Percentiles rank a stretch among this genome's conserved stretches.
These are phyloP conservation scores for Murina feae DNA, from an alignment of 2,113 vertebrate species.

Conservation along the genomic window DNA sequence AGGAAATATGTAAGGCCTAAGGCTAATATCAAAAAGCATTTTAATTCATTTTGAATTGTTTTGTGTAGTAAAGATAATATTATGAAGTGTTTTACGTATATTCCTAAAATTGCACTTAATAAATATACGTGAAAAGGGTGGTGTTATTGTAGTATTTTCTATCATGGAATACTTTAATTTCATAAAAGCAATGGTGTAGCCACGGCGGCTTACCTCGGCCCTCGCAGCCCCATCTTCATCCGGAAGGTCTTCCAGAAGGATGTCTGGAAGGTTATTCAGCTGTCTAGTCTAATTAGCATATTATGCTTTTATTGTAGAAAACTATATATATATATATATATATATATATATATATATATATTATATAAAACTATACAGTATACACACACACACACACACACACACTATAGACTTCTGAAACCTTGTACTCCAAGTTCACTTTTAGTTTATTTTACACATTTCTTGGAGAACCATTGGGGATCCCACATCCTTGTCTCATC, in stretches of 20 bases:
- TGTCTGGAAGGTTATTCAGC: no score
- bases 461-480: not conserved
- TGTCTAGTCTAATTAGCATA: no score
- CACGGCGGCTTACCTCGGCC: no score
- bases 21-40: not conserved
- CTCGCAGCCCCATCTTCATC: no score
- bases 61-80: not conserved
- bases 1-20: not conserved
- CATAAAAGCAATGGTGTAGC: not conserved
- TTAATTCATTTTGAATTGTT: constrained; percentile 13
- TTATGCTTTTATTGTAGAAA: no score
- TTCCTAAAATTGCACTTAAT: not conserved
- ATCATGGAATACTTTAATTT: constrained; percentile 5
- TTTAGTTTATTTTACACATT: not conserved
- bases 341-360: no score
- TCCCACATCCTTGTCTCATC: not conserved
- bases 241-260: no score
- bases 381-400: no score
- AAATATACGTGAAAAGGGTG: not conserved
- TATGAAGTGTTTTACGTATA: not conserved
- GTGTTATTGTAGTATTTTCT: constrained; percentile 18
- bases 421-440: not conserved
- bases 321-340: not conserved
- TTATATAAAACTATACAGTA: no score
- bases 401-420: not conserved